These are phyloP conservation scores for Hirtodrosophila alboralis DNA, from an alignment of 2,888 invertebrate species.

Conservation along the genomic window DNA sequence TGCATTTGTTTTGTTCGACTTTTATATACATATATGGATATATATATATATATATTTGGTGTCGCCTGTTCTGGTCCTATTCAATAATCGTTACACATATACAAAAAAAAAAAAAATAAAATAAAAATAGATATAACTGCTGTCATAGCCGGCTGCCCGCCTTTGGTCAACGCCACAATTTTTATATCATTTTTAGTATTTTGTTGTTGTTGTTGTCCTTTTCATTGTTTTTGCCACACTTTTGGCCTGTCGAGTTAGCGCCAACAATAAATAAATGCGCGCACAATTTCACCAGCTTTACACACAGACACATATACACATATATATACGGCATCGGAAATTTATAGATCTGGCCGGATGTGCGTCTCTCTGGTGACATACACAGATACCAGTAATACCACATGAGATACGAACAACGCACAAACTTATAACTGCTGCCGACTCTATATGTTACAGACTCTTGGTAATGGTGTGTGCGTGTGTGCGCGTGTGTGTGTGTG, in stretches of 20 bases:
- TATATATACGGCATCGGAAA: conserved; percentile 47
- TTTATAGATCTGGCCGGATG: conserved; percentile 74
- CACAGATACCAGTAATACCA: conserved; percentile 52
- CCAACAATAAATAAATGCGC: conserved; percentile 75
- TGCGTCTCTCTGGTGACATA: conserved; percentile 75
- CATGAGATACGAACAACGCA: conserved; percentile 48
- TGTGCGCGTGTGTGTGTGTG: conserved; percentile 19
- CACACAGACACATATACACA: conserved; percentile 6
- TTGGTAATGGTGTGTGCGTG: conserved; percentile 3
- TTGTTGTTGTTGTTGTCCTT: conserved; percentile 32
- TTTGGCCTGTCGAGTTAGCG: conserved; percentile 72
- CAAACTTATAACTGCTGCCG: conserved; percentile 41
- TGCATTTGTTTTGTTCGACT: conserved; percentile 42
- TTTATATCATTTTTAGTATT: conserved; percentile 69
- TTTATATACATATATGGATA: no score
- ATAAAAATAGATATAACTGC: conserved; percentile 48
- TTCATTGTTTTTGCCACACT: conserved; percentile 58
- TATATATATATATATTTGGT: no score
- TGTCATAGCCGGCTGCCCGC: conserved; percentile 45
- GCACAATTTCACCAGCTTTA: conserved; percentile 55
- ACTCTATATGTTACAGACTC: conserved; percentile 28
- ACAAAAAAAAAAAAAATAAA: conserved; percentile 20
- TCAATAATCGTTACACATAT: conserved; percentile 64
- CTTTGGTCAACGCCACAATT: conserved; percentile 55
- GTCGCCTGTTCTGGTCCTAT: conserved; percentile 43